These are phyloP conservation scores for Schlechtendalia chinensis DNA, from an alignment of 1,140 invertebrate genomes.

Conservation along the genomic window DNA sequence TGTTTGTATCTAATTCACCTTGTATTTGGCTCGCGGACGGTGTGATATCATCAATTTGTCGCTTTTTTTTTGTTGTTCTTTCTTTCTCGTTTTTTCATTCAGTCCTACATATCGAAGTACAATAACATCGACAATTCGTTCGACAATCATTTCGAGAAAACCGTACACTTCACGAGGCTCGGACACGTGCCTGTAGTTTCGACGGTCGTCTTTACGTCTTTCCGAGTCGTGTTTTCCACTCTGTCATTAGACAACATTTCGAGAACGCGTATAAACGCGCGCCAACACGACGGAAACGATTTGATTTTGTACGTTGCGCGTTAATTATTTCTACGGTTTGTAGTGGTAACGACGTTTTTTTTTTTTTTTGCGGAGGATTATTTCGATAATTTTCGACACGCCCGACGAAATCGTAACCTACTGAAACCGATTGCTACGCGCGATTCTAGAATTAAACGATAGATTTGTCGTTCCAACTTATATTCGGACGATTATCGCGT, in stretches of 20 bases:
- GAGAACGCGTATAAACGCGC: background rate
- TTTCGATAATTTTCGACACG: too few species aligned
- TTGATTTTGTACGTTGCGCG: background rate
- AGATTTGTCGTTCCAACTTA: too few species aligned
- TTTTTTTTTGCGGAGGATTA: too few species aligned
- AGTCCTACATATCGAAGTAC: background rate
- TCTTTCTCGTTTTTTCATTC: too few species aligned
- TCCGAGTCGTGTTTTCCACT: background rate
- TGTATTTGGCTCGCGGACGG: background rate
- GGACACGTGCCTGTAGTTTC: background rate
- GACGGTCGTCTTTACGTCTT: background rate
- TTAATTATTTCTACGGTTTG: background rate
- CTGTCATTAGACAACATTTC: background rate
- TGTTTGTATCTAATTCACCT: background rate
- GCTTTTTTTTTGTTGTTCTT: background rate
- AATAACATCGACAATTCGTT: slow-evolving; percentile 7
- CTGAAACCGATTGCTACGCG: too few species aligned
- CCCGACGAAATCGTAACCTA: too few species aligned
- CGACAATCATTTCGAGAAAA: background rate
- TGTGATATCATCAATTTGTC: background rate
- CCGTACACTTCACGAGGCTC: too few species aligned
- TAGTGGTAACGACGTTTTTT: too few species aligned
- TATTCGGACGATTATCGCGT: too few species aligned
- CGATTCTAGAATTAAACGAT: too few species aligned
- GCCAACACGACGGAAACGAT: background rate